Evolutionary conservation across 2,888 invertebrate species (phyloP).

Genomic region (Cloeon dipterum): DNA sequence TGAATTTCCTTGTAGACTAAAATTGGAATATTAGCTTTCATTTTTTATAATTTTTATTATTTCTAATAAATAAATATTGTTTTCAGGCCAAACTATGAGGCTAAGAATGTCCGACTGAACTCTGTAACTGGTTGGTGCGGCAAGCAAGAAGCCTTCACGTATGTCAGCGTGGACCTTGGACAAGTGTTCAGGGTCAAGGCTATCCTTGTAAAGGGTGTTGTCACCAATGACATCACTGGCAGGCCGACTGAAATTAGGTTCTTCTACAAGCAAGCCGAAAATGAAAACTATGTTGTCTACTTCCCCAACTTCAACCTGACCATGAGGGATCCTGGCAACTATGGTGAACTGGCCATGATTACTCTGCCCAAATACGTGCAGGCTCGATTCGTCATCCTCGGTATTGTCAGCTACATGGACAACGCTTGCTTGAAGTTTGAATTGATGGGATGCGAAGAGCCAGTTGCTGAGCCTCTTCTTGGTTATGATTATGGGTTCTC

Average conservation of each 20-base stretch:
- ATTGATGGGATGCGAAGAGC: conserved; percentile 86
- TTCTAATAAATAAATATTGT: not conserved
- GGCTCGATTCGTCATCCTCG: conserved; percentile 80
- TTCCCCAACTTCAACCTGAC: conserved; percentile 91
- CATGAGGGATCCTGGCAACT: conserved; percentile 88
- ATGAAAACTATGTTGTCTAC: conserved; percentile 87
- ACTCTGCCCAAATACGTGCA: conserved; percentile 82
- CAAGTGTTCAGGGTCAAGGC: conserved; percentile 82
- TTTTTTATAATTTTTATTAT: not conserved
- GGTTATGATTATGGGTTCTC: conserved; percentile 87
- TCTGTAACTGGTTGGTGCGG: conserved; percentile 93
- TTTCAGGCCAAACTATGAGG: conserved; percentile 59
- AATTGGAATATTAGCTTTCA: not conserved
- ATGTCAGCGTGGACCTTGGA: conserved; percentile 85
- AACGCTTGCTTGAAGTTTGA: conserved; percentile 92
- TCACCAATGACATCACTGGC: conserved; percentile 85
- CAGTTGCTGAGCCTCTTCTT: conserved; percentile 53
- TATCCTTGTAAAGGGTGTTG: conserved; percentile 80
- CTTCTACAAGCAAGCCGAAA: conserved; percentile 88
- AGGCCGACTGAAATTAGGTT: conserved; percentile 89
- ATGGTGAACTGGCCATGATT: conserved; percentile 90
- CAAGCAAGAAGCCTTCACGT: conserved; percentile 90
- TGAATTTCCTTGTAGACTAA: too few relatives aligned
- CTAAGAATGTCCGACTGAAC: conserved; percentile 65
- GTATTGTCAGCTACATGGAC: conserved; percentile 90